These are phyloP conservation scores for Nilaparvata lugens DNA, from an alignment of 1,140 invertebrate genomes.

Conservation along the genomic window DNA sequence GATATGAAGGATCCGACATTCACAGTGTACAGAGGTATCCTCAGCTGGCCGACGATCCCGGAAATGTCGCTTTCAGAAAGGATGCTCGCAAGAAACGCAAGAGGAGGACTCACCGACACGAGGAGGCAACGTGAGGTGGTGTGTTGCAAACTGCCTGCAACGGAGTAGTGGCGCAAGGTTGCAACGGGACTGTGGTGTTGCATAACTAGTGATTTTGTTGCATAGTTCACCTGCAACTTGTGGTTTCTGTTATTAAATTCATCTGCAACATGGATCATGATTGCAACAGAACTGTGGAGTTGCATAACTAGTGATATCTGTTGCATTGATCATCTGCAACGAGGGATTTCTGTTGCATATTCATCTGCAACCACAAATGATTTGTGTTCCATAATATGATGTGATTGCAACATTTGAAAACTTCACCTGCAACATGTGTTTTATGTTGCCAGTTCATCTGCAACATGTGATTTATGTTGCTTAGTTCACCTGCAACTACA, in stretches of 20 bases:
- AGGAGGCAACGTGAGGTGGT: slow-evolving; percentile 18
- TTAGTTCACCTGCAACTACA: too few relatives aligned
- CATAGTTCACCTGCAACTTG: background rate
- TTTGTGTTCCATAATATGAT: too few relatives aligned
- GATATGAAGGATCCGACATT: slow-evolving; percentile 82
- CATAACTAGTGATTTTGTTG: background rate
- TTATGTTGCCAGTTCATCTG: too few relatives aligned
- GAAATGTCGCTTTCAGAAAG: slow-evolving; percentile 79
- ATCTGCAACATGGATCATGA: slow-evolving; percentile 5
- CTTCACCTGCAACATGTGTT: too few relatives aligned
- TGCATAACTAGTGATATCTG: background rate
- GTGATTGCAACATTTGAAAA: too few relatives aligned
- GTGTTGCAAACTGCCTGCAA: too few relatives aligned
- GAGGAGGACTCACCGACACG: slow-evolving; percentile 26
- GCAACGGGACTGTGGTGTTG: slow-evolving; percentile 17
- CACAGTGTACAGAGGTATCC: slow-evolving; percentile 84
- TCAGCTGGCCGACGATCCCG: slow-evolving; percentile 90
- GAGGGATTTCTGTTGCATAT: background rate
- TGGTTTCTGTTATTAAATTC: background rate
- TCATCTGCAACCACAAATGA: too few relatives aligned
- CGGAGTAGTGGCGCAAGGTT: slow-evolving; percentile 21
- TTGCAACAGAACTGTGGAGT: slow-evolving; percentile 7
- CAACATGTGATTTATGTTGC: too few relatives aligned
- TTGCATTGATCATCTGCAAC: background rate
- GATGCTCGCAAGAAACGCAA: slow-evolving; percentile 64